phyloP scores from a whole-genome alignment of 37 sponge, comb jelly and placozoan genomes.

The Aplysina aerophoba region DNA sequence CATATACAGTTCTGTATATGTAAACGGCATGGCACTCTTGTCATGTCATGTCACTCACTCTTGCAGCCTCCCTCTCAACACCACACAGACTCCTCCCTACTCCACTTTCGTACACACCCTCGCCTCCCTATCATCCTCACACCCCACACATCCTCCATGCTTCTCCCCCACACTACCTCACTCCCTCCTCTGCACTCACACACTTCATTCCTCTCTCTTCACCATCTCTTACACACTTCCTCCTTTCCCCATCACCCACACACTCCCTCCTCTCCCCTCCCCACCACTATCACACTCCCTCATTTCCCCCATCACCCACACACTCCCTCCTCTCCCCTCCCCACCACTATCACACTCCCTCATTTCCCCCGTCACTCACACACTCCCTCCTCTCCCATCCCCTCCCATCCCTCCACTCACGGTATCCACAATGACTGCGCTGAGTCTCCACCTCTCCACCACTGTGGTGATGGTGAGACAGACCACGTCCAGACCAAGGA shows the following conservation, averaged over 20 bases:
- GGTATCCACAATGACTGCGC: neutral
- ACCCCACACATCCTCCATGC: neutral
- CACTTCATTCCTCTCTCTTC: neutral
- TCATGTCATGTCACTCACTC: neutral
- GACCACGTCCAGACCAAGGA: neutral
- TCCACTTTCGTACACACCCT: neutral
- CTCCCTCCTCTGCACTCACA: neutral
- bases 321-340: no score
- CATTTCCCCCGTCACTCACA: no score
- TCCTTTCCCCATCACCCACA: neutral
- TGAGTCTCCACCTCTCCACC: neutral
- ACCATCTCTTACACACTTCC: neutral
- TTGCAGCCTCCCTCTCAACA: neutral
- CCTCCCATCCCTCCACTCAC: neutral
- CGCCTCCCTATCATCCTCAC: neutral
- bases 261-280: neutral
- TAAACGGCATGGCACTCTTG: no score
- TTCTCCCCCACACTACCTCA: neutral
- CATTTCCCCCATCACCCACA: no score
- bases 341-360: no score
- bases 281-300: neutral
- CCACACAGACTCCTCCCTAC: neutral
- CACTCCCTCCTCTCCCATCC: no score
- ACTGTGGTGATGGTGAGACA: constrained; percentile 8
- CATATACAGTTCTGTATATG: neutral